These are phyloP conservation scores for Lasioglossum leucozonium DNA, from an alignment of 2,888 invertebrate species.

Conservation along the genomic window DNA sequence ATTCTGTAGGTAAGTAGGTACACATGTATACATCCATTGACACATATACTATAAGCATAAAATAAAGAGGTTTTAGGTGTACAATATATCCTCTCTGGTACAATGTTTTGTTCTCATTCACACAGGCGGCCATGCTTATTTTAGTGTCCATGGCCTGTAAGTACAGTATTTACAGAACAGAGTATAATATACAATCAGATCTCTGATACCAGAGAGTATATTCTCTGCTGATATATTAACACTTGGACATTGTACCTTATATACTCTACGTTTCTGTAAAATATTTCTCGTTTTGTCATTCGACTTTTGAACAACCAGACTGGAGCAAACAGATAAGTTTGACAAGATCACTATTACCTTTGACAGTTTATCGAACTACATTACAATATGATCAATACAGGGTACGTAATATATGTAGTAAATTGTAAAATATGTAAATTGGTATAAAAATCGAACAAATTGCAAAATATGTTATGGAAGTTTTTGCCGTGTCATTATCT, in stretches of 20 bases:
- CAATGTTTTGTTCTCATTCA: too few relatives aligned
- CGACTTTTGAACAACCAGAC: background rate
- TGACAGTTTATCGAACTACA: conserved; percentile 18
- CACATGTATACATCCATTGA: too few relatives aligned
- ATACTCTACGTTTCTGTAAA: too few relatives aligned
- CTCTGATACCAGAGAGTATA: too few relatives aligned
- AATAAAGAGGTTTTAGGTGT: too few relatives aligned
- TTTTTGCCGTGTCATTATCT: background rate
- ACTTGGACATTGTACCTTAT: conserved; percentile 30
- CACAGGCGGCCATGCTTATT: background rate
- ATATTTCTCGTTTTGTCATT: background rate
- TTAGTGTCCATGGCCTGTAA: too few relatives aligned
- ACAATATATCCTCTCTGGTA: too few relatives aligned
- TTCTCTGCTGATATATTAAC: too few relatives aligned
- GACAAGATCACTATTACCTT: background rate
- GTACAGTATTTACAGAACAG: too few relatives aligned
- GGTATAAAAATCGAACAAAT: background rate
- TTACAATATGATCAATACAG: conserved; percentile 65
- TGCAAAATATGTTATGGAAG: background rate
- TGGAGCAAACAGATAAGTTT: background rate
- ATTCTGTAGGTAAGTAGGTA: too few relatives aligned
- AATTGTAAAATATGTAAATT: background rate
- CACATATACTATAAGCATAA: too few relatives aligned
- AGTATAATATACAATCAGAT: too few relatives aligned
- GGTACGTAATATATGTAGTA: conserved; percentile 45